Percentiles rank a stretch among this genome's conserved stretches.
These are phyloP conservation scores for Phymastichus coffea DNA, from an alignment of 1,140 invertebrate genomes.

Conservation along the genomic window DNA sequence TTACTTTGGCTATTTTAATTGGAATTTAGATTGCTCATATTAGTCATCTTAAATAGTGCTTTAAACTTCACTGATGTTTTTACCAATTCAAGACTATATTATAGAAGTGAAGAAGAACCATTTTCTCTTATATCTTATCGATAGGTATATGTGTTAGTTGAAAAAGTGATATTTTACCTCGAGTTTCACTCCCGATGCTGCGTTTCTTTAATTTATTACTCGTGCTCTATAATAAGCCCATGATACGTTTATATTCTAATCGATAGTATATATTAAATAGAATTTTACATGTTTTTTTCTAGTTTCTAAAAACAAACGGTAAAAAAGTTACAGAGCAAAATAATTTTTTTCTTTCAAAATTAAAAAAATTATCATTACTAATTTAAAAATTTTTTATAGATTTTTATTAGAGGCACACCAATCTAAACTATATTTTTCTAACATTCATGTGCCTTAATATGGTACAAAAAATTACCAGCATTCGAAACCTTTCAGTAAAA, in stretches of 20 bases:
- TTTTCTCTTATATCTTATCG: neutral
- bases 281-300: too few relatives aligned
- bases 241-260: neutral
- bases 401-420: too few relatives aligned
- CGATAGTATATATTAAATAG: neutral
- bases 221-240: neutral
- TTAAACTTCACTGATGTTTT: neutral
- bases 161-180: neutral
- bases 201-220: too few relatives aligned
- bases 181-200: neutral
- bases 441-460: neutral
- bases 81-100: neutral
- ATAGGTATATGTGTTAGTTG: neutral
- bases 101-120: neutral
- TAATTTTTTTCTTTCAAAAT: too few relatives aligned
- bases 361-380: too few relatives aligned
- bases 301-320: neutral
- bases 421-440: neutral
- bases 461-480: neutral
- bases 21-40: neutral
- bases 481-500: neutral
- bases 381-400: too few relatives aligned
- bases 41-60: neutral
- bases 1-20: too few relatives aligned
- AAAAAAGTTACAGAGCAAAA: too few relatives aligned